Conservation (phyloP, 2,888 invertebrate genomes). For the Hirtodrosophila histrioides region DNA sequence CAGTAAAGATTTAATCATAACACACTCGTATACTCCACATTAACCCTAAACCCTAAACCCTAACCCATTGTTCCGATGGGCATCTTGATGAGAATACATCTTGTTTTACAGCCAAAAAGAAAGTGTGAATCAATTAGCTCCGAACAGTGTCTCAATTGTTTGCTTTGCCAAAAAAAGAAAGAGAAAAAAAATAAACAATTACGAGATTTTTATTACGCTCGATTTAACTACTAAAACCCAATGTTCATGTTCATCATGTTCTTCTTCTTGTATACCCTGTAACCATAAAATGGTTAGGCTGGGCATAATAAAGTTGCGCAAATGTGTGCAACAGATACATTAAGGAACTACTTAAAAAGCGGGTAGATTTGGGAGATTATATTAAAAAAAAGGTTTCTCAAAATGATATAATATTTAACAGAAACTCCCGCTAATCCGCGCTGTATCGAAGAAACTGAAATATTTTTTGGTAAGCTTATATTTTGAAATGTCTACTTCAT, state of each 20-base stretch:
- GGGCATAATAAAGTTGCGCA: too few species aligned
- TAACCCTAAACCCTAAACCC: constrained; percentile 2
- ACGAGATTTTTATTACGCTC: constrained; percentile 68
- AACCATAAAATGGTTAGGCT: too few species aligned
- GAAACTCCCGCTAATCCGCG: too few species aligned
- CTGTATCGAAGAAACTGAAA: too few species aligned
- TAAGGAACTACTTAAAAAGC: too few species aligned
- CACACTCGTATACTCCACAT: constrained; percentile 20
- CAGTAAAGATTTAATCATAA: constrained; percentile 69
- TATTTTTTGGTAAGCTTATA: too few species aligned
- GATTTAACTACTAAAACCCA: constrained; percentile 57
- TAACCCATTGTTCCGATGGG: constrained; percentile 24
- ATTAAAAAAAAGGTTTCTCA: too few species aligned
- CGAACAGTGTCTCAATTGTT: constrained; percentile 62
- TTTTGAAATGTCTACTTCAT: too few species aligned
- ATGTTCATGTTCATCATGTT: constrained; percentile 40
- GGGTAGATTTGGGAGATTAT: too few species aligned
- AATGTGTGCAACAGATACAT: too few species aligned
- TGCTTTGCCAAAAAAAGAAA: constrained; percentile 61
- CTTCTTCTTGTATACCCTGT: constrained; percentile 11
- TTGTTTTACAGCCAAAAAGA: constrained; percentile 76
- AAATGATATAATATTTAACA: too few species aligned
- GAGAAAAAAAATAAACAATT: constrained; percentile 63
- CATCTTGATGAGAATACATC: constrained; percentile 53
- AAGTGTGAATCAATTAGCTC: constrained; percentile 82